These are phyloP conservation scores for Formica aserva DNA, from an alignment of 2,888 invertebrate species.

Conservation along the genomic window DNA sequence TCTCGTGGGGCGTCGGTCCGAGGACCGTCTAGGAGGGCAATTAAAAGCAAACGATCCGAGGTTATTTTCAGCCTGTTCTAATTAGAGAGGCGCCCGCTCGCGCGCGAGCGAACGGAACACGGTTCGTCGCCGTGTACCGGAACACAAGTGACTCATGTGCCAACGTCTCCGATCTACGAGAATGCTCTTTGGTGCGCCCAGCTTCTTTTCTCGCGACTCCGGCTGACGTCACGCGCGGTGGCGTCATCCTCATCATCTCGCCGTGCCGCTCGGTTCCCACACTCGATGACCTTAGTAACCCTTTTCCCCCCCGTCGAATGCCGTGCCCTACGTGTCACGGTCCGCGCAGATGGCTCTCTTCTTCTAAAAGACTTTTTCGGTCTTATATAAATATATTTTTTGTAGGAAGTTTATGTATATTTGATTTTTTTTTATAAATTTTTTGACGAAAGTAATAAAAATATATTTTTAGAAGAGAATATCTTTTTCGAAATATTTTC, in stretches of 20 bases:
- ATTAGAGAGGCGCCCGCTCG: slow-evolving; percentile 78
- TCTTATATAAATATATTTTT: neutral
- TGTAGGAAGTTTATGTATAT: neutral
- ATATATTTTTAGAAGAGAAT: neutral
- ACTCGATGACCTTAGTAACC: slow-evolving; percentile 81
- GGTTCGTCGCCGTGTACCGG: slow-evolving; percentile 80
- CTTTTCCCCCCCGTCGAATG: slow-evolving; percentile 65
- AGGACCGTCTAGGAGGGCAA: slow-evolving; percentile 80
- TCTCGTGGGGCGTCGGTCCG: slow-evolving; percentile 33
- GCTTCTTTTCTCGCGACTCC: slow-evolving; percentile 60
- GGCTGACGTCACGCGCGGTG: slow-evolving; percentile 80
- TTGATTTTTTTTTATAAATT: neutral
- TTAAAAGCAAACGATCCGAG: slow-evolving; percentile 81
- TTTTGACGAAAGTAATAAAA: neutral
- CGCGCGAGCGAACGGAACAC: slow-evolving; percentile 73
- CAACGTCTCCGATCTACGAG: slow-evolving; percentile 73
- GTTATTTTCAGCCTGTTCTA: slow-evolving; percentile 83
- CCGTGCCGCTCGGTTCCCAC: slow-evolving; percentile 80
- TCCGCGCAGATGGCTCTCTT: slow-evolving; percentile 56
- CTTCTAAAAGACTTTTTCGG: neutral
- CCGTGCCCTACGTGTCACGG: slow-evolving; percentile 54
- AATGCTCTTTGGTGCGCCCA: slow-evolving; percentile 53
- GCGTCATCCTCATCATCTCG: slow-evolving; percentile 79
- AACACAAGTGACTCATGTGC: slow-evolving; percentile 81
- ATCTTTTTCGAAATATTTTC: too few relatives aligned